Percentiles rank a stretch among this genome's conserved stretches.
phyloP scores from a whole-genome alignment of 2,797 vertebrate species.

The Hafferia zeledoni region DNA sequence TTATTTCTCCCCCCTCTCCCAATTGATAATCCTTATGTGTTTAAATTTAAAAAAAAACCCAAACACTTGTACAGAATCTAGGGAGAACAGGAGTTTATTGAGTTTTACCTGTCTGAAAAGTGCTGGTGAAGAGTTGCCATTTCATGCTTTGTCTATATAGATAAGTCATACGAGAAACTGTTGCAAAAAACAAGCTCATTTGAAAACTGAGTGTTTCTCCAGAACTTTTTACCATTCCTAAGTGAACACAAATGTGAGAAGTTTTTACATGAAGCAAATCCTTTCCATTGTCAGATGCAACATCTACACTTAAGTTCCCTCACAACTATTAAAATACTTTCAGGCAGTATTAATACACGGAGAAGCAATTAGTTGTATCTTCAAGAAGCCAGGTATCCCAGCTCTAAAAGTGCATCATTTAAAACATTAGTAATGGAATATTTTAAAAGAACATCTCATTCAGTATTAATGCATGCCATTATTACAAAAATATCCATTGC shows the following conservation, averaged over 20 bases:
- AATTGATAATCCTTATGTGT: background rate
- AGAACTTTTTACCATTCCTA: conserved; percentile 38
- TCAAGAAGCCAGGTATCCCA: conserved; percentile 26
- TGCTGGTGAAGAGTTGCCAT: conserved; percentile 54
- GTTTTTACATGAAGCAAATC: background rate
- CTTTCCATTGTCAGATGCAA: conserved; percentile 38
- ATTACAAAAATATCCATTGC: conserved; percentile 56
- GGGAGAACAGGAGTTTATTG: conserved; percentile 59
- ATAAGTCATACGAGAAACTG: conserved; percentile 8
- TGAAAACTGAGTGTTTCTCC: conserved; percentile 32
- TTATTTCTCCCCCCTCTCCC: accelerated
- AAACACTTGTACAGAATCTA: conserved; percentile 31
- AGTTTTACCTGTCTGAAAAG: conserved; percentile 58
- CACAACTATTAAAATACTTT: conserved; percentile 36
- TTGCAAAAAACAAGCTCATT: conserved; percentile 44
- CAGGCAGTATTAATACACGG: conserved; percentile 43
- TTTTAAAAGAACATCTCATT: conserved; percentile 40
- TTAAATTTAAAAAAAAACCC: background rate
- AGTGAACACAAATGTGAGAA: conserved; percentile 19
- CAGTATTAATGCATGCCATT: conserved; percentile 61
- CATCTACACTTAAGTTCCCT: conserved; percentile 15
- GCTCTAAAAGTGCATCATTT: conserved; percentile 42
- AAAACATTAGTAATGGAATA: conserved; percentile 38
- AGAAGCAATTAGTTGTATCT: conserved; percentile 31
- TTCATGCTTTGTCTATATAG: conserved; percentile 61